A percentile compares a stretch with the other conserved stretches of the same genome.
Evolutionary conservation across 2,888 invertebrate species (phyloP).

Genomic region (Oscheius sp.): DNA sequence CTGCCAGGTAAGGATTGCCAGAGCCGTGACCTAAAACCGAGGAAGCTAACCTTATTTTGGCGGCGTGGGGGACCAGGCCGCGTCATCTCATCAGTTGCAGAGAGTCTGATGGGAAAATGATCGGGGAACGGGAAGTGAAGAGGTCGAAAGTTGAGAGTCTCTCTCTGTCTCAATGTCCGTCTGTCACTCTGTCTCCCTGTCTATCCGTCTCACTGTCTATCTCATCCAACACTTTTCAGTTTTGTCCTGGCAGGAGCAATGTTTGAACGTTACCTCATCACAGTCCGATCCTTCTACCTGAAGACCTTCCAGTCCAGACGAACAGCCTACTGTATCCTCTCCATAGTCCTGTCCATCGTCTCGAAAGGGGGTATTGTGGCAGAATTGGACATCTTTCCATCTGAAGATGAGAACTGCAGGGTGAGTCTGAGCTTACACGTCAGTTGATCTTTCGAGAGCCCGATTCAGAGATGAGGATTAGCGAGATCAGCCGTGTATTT

Average conservation of each 20-base stretch:
- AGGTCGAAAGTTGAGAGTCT: background rate
- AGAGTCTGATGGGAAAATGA: background rate
- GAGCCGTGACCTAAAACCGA: background rate
- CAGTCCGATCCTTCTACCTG: conserved; percentile 44
- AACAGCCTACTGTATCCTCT: conserved; percentile 45
- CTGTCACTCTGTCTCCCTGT: too few species aligned
- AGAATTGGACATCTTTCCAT: conserved; percentile 50
- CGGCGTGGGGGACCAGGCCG: too few species aligned
- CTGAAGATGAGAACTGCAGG: conserved; percentile 43
- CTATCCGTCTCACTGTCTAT: background rate
- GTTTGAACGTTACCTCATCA: conserved; percentile 51
- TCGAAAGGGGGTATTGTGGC: conserved; percentile 53
- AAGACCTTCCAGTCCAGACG: conserved; percentile 49
- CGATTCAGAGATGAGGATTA: background rate
- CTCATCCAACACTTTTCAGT: conserved; percentile 39
- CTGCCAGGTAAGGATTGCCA: conserved; percentile 38
- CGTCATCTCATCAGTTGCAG: too few species aligned
- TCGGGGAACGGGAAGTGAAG: background rate
- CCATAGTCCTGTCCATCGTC: conserved; percentile 41
- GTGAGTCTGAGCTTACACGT: conserved; percentile 6
- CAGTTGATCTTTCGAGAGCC: background rate
- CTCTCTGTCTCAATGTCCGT: background rate
- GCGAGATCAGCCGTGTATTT: too few species aligned
- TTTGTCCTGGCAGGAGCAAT: conserved; percentile 48
- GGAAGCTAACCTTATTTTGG: background rate